These are phyloP conservation scores for Ptychoptera contaminata DNA, from an alignment of 2,888 invertebrate species.

Conservation along the genomic window DNA sequence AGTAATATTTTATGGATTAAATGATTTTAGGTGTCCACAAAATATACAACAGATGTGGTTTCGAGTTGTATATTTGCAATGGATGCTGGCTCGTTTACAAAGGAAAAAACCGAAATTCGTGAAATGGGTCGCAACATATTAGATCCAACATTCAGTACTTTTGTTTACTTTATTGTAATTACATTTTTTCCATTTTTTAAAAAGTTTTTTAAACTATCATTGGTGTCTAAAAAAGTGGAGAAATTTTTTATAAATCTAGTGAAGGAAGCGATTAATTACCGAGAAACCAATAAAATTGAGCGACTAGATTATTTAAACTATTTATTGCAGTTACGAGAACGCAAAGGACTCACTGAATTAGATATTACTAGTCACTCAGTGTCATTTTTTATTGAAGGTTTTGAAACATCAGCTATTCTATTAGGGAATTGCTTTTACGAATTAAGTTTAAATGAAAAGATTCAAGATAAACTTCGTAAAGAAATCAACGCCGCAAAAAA, in stretches of 20 bases:
- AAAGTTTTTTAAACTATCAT: conserved; percentile 13
- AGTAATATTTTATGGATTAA: neutral
- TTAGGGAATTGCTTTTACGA: conserved; percentile 19
- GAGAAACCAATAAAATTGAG: conserved; percentile 15
- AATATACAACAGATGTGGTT: conserved; percentile 31
- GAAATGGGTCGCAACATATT: conserved; percentile 19
- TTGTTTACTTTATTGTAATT: conserved; percentile 14
- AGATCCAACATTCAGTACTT: conserved; percentile 14
- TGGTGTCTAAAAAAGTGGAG: conserved; percentile 40
- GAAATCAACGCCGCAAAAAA: conserved; percentile 16
- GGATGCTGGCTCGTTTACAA: conserved; percentile 26
- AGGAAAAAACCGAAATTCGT: conserved; percentile 18
- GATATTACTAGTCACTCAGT: conserved; percentile 20
- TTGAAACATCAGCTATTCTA: conserved; percentile 23
- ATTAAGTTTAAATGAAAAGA: conserved; percentile 16
- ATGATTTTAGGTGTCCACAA: conserved; percentile 17
- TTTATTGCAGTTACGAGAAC: conserved; percentile 20
- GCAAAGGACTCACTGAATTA: conserved; percentile 15
- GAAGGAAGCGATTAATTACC: conserved; percentile 17
- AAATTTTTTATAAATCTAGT: conserved; percentile 18
- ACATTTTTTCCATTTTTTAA: conserved; percentile 18
- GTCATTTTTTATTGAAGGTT: conserved; percentile 27
- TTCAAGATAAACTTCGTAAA: conserved; percentile 18
- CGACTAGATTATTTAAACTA: conserved; percentile 25
- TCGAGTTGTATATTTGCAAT: conserved; percentile 32